Percentiles rank a stretch among this genome's conserved stretches.
These are phyloP conservation scores for Ceratina japonica DNA, from an alignment of 1,140 invertebrate species.

Conservation along the genomic window DNA sequence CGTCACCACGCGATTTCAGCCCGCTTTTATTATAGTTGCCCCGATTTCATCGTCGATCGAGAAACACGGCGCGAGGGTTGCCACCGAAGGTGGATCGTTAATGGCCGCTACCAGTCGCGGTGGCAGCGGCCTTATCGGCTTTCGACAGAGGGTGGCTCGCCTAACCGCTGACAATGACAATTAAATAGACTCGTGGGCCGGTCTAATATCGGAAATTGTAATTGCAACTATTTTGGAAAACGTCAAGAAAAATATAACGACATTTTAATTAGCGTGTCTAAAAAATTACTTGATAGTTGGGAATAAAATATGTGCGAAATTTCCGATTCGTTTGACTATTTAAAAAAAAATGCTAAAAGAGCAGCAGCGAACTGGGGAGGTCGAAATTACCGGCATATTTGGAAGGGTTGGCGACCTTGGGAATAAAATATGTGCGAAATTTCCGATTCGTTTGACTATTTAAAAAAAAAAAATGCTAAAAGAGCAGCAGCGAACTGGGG, in stretches of 20 bases:
- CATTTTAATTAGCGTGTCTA: too few relatives aligned
- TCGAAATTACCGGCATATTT: background rate
- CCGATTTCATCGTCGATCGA: constrained; percentile 41
- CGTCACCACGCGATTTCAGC: constrained; percentile 35
- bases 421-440: too few relatives aligned
- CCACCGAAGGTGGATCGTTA: constrained; percentile 54
- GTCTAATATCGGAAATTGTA: background rate
- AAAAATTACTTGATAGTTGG: too few relatives aligned
- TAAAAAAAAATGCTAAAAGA: too few relatives aligned
- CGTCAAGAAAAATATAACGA: too few relatives aligned
- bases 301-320: too few relatives aligned
- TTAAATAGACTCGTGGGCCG: constrained; percentile 24
- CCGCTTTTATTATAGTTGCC: constrained; percentile 47
- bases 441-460: too few relatives aligned
- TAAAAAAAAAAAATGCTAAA: too few relatives aligned
- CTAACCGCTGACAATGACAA: constrained; percentile 42
- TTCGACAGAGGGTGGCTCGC: constrained; percentile 38
- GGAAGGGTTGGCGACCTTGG: constrained; percentile 9
- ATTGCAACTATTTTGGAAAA: too few relatives aligned
- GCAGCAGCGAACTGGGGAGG: too few relatives aligned
- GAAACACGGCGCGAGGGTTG: background rate
- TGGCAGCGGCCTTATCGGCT: constrained; percentile 54
- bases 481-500: too few relatives aligned
- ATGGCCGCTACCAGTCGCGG: constrained; percentile 58
- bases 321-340: too few relatives aligned